These are phyloP conservation scores for Hepsetus odoe DNA, from an alignment of 2,113 vertebrate species.

Conservation along the genomic window DNA sequence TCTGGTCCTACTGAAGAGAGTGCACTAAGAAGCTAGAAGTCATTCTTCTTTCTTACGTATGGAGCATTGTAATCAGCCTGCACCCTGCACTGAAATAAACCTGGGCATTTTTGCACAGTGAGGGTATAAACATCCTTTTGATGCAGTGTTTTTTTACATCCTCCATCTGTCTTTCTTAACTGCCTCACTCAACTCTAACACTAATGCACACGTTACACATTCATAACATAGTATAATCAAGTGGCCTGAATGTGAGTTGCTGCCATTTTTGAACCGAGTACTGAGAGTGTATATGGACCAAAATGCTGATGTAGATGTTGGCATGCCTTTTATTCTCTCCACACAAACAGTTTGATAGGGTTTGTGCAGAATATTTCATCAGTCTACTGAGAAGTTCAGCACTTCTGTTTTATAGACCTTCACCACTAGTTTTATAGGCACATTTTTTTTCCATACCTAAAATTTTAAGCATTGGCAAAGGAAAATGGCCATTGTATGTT, in stretches of 20 bases:
- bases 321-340: constrained; percentile 6
- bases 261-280: not conserved
- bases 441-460: not conserved
- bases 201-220: not conserved
- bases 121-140: constrained; percentile 6
- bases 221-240: not conserved
- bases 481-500: not conserved
- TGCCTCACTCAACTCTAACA: not conserved
- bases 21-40: not conserved
- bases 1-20: not conserved
- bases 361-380: constrained; percentile 19
- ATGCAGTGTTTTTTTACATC: constrained; percentile 31
- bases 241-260: not conserved
- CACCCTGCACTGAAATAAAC: constrained; percentile 22
- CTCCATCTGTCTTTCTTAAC: constrained; percentile 5
- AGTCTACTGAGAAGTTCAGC: not conserved
- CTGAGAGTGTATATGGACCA: constrained; percentile 8
- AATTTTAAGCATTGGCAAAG: not conserved
- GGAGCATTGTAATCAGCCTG: not conserved
- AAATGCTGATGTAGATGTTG: constrained; percentile 8
- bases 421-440: constrained; percentile 11
- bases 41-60: not conserved
- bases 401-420: constrained; percentile 2
- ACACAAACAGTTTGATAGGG: constrained; percentile 11
- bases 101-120: constrained; percentile 19